Conservation (phyloP, 2,888 invertebrate species). For the Calameuta filiformis region DNA sequence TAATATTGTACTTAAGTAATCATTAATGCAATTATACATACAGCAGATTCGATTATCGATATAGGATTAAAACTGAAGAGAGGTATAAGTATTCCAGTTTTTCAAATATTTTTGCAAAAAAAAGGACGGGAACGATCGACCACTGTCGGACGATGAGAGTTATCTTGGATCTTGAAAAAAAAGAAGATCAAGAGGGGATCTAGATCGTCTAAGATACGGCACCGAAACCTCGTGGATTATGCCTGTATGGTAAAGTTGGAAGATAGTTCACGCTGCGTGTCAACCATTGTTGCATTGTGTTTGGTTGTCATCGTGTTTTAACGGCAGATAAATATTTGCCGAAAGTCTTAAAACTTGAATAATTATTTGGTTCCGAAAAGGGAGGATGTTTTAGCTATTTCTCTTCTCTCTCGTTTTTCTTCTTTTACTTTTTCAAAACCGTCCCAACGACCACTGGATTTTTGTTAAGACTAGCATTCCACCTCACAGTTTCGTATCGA, state of each 20-base stretch:
- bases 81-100: neutral
- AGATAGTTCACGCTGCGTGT: slow-evolving; percentile 52
- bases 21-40: neutral
- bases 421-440: neutral
- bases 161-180: neutral
- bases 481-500: neutral
- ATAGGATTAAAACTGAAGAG: neutral
- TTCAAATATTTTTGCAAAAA: neutral
- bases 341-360: neutral
- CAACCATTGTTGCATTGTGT: slow-evolving; percentile 39
- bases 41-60: slow-evolving; percentile 9
- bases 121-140: neutral
- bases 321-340: slow-evolving; percentile 43
- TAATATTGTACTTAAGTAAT: neutral
- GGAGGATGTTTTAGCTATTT: neutral
- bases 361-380: neutral
- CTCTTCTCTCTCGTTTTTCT: neutral
- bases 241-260: slow-evolving; percentile 40
- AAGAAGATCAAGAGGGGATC: slow-evolving; percentile 43
- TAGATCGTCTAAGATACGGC: slow-evolving; percentile 50
- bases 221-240: slow-evolving; percentile 54
- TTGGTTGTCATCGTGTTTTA: slow-evolving; percentile 45
- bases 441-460: neutral
- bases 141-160: neutral
- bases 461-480: neutral